phyloP scores from a whole-genome alignment of 2,113 vertebrate species.

The Gambusia holbrooki region DNA sequence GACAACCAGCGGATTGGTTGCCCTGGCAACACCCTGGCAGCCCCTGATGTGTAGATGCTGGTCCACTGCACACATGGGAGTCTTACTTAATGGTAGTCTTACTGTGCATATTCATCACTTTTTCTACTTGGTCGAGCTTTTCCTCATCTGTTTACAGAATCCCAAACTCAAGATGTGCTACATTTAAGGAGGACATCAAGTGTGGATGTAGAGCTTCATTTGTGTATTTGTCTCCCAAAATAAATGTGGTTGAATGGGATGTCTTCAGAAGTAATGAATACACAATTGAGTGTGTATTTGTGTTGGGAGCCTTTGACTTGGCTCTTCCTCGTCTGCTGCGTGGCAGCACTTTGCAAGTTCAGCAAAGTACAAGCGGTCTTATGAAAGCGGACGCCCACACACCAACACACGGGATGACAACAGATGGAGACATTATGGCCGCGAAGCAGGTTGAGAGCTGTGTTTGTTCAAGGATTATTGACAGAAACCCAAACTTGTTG shows the following conservation, averaged over 20 bases:
- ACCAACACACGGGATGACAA: slow-evolving; percentile 21
- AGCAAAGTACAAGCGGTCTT: slow-evolving; percentile 61
- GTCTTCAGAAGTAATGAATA: neutral
- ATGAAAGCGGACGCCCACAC: slow-evolving; percentile 33
- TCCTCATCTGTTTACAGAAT: neutral
- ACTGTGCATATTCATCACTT: neutral
- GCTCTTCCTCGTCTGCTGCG: slow-evolving; percentile 51
- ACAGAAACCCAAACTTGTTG: slow-evolving; percentile 13
- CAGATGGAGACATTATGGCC: slow-evolving; percentile 56
- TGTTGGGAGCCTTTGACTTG: slow-evolving; percentile 44
- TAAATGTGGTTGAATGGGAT: neutral
- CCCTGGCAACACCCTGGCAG: slow-evolving; percentile 65
- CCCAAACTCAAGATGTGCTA: too few relatives aligned
- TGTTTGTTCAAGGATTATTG: slow-evolving; percentile 15
- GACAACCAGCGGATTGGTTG: slow-evolving; percentile 63
- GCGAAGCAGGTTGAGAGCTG: slow-evolving; percentile 13
- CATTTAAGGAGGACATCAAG: neutral
- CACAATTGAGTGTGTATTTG: neutral
- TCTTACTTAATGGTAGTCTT: neutral
- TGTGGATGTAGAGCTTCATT: neutral
- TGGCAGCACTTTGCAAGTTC: slow-evolving; percentile 63
- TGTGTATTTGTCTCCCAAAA: neutral
- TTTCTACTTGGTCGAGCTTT: neutral
- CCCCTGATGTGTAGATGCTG: slow-evolving; percentile 30
- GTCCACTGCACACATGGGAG: slow-evolving; percentile 24